These are phyloP conservation scores for Sarcophaga subvicina DNA, from an alignment of 2,888 invertebrate genomes.

Conservation along the genomic window DNA sequence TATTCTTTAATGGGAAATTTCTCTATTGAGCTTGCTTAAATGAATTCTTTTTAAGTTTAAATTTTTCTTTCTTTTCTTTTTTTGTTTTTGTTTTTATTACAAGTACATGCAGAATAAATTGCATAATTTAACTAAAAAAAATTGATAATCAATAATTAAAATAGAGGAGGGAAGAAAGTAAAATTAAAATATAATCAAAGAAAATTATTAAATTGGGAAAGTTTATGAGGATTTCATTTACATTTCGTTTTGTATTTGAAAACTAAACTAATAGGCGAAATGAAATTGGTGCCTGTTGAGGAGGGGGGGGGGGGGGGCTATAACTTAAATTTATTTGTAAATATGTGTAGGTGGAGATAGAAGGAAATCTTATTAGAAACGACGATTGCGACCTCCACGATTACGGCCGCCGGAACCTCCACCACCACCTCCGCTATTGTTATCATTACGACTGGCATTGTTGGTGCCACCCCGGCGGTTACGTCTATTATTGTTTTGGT, in stretches of 20 bases:
- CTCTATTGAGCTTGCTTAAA: background rate
- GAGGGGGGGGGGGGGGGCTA: background rate
- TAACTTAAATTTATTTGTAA: slow-evolving; percentile 42
- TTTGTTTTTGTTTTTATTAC: background rate
- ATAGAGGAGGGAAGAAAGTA: background rate
- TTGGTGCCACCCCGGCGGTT: slow-evolving; percentile 57
- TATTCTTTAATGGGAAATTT: background rate
- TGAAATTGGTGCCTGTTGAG: background rate
- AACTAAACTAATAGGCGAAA: background rate
- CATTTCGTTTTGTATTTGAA: background rate
- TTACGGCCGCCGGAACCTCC: slow-evolving; percentile 74
- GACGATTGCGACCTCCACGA: slow-evolving; percentile 74
- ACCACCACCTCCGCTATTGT: slow-evolving; percentile 68
- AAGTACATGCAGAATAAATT: background rate
- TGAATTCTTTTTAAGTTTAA: background rate
- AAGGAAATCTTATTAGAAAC: slow-evolving; percentile 71
- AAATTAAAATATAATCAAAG: background rate
- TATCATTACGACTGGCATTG: slow-evolving; percentile 55
- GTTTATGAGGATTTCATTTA: no score
- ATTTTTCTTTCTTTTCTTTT: background rate
- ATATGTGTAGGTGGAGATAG: background rate
- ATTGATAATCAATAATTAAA: no score
- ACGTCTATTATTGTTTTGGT: slow-evolving; percentile 61
- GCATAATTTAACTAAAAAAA: background rate
- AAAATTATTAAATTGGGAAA: no score